A percentile compares a stretch with the other conserved stretches of the same genome.
Conservation (phyloP, 2,888 invertebrate species). For the Apotomis turbidana region DNA sequence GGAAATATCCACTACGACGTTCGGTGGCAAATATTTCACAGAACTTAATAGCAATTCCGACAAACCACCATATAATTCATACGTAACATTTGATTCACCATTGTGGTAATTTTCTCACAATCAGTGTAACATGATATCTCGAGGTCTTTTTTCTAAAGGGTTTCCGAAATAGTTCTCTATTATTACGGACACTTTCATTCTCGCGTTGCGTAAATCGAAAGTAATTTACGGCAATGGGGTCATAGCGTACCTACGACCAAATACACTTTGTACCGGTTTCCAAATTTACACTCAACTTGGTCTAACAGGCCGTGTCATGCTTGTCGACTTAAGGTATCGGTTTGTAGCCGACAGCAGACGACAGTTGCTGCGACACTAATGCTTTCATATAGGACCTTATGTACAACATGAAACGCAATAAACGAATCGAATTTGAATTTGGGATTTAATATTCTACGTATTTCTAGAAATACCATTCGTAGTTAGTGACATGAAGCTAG, state of each 20-base stretch:
- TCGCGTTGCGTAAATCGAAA: constrained; percentile 17
- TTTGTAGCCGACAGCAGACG: too few species aligned
- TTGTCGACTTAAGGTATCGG: too few species aligned
- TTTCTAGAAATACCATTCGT: too few species aligned
- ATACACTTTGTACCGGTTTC: not conserved
- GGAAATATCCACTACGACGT: not conserved
- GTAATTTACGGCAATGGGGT: constrained; percentile 20
- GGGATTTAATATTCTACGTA: too few species aligned
- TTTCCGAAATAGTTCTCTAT: constrained; percentile 3
- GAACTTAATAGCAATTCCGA: constrained; percentile 1
- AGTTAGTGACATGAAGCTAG: too few species aligned
- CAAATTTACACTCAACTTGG: too few species aligned
- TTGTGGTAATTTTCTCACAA: constrained; percentile 22
- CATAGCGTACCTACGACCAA: constrained; percentile 4
- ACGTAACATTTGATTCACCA: constrained; percentile 21
- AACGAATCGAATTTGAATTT: too few species aligned
- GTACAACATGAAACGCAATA: too few species aligned
- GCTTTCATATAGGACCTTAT: too few species aligned
- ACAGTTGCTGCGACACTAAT: too few species aligned
- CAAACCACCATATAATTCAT: constrained; percentile 16
- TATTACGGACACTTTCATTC: constrained; percentile 28
- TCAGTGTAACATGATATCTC: constrained; percentile 21
- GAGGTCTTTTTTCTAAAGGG: constrained; percentile 24
- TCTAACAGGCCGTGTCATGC: too few species aligned
- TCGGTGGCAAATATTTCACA: not conserved